Evolutionary conservation across 2,888 invertebrate genomes (phyloP), one percentile per base, ranked within the genome.

Genomic region (Napeogenes sylphis): DNA sequence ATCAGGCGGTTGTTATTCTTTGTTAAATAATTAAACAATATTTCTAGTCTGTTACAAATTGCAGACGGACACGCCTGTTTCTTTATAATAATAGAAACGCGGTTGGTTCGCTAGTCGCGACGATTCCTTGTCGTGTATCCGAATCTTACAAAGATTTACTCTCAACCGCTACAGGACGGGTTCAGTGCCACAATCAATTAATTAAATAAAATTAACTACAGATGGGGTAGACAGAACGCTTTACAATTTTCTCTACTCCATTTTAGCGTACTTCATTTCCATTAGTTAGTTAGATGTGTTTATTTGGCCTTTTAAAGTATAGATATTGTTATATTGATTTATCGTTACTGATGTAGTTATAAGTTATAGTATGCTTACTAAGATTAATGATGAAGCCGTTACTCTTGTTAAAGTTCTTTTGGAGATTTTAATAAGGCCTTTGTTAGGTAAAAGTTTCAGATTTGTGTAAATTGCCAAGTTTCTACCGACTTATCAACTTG

Each of bases 301-400:
- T 58, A 56, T 63, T 58, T 63, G 51, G 30, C 57, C 53, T 55
- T 21, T 56, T 45, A 54, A 56, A 59, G 4, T 35, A 42, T 10
- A 1, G 38, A 3, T n/a, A 33, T 58, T 38, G 8, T 13, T 42
- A 33, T 59, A 55, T 65, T 54, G 45, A 61, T 55, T 53, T 55
- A 61, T 59, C 46, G 59, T 55, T 59, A 61, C 51, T 55, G 59
- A 57, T 67, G 14, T 61, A 51, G 63, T 63, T 65, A 59, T 62
- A 65, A 68, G 65, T 66, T 68, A 65, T 60, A 67, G 67, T 65
- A 54, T 56, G 61, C 56, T 72, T 76, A 75, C 78, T 78, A 84
- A 85, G 86, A 88, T 88, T 86, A 83, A 86, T 85, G 86, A 82
- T 82, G 76, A 85, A 79, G 86, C 81, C 85, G 77, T 21, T 21